These are phyloP conservation scores for Ceratothoa steindachneri DNA, from an alignment of 2,888 invertebrate genomes.

Conservation along the genomic window DNA sequence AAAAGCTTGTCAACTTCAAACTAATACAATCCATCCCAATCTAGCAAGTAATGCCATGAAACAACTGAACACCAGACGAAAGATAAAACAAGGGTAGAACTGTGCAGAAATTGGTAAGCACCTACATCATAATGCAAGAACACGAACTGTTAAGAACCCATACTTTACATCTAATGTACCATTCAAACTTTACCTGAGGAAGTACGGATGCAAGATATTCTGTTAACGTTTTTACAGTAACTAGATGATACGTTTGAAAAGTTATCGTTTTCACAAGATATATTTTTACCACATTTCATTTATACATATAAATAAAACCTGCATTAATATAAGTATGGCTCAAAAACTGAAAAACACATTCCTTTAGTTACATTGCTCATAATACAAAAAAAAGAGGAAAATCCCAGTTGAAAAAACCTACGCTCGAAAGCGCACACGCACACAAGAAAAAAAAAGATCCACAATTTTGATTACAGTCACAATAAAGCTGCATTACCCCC, in stretches of 20 bases:
- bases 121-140: background rate
- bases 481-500: background rate
- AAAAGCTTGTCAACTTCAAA: background rate
- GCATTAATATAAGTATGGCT: background rate
- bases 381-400: background rate
- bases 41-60: background rate
- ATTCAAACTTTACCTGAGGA: constrained; percentile 6
- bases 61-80: background rate
- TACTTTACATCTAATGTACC: background rate
- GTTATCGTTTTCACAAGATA: no score
- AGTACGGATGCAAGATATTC: background rate
- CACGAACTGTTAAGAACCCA: background rate
- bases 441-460: background rate
- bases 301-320: background rate
- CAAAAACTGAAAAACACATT: background rate
- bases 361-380: background rate
- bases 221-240: background rate
- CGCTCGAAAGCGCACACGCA: no score
- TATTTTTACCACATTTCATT: no score
- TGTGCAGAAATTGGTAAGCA: background rate
- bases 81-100: background rate
- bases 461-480: background rate
- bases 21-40: background rate
- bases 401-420: background rate
- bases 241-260: background rate